Percentiles rank a stretch among this genome's conserved stretches.
These are phyloP conservation scores for Caenorhabditis briggsae DNA, from an alignment of 1,140 invertebrate genomes.

Conservation along the genomic window DNA sequence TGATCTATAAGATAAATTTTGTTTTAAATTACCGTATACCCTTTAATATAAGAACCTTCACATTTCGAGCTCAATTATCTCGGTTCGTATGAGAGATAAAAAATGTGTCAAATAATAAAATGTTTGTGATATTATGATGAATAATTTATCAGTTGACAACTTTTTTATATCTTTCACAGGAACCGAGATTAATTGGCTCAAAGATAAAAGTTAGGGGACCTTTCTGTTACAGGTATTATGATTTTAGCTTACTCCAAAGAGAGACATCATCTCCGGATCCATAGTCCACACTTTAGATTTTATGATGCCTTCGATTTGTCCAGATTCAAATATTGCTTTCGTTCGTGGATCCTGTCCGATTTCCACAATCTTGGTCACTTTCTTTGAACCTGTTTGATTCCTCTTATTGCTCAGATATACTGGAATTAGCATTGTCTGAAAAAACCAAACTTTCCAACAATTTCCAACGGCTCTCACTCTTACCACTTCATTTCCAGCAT, in stretches of 20 bases:
- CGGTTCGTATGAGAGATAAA: too few species aligned
- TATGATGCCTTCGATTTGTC: not conserved
- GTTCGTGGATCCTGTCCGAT: not conserved
- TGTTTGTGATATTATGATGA: too few species aligned
- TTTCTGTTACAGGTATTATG: too few species aligned
- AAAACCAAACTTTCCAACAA: not conserved
- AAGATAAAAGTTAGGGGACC: too few species aligned
- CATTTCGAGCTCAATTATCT: too few species aligned
- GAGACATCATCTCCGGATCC: slow-evolving; percentile 31
- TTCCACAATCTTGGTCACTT: not conserved
- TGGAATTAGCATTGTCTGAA: slow-evolving; percentile 41
- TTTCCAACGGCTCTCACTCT: not conserved
- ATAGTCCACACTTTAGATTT: slow-evolving; percentile 14
- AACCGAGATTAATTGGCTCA: too few species aligned
- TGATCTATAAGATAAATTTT: not conserved
- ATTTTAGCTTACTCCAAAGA: not conserved
- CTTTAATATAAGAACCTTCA: too few species aligned
- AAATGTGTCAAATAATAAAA: too few species aligned
- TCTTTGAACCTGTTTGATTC: not conserved
- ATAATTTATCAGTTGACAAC: too few species aligned
- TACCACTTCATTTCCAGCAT: slow-evolving; percentile 57
- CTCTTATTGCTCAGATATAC: not conserved
- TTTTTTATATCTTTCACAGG: too few species aligned
- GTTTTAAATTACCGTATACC: not conserved
- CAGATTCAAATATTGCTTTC: not conserved